Percentiles rank a stretch among this genome's conserved stretches.
phyloP scores from a whole-genome alignment of 2,113 vertebrate genomes.

The Tursiops truncatus region DNA sequence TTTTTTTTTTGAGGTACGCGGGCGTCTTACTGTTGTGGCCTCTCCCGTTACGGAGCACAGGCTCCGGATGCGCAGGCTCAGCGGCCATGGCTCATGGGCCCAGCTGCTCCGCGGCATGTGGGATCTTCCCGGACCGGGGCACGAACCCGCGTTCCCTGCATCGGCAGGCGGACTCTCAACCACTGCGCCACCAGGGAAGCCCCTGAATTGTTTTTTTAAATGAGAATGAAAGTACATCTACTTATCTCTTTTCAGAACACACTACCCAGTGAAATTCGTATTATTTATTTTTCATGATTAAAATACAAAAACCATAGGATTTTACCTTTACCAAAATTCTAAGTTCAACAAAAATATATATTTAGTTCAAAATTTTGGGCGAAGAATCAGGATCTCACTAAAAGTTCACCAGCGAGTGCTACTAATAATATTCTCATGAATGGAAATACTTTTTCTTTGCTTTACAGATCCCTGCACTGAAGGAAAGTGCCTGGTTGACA shows the following conservation, averaged over 20 bases:
- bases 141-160: too few species aligned
- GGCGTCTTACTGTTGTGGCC: accelerated
- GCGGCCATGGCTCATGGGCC: too few species aligned
- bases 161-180: too few species aligned
- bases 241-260: not conserved
- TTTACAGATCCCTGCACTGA: not conserved
- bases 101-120: too few species aligned
- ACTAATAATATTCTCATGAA: not conserved
- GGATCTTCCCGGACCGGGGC: too few species aligned
- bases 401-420: not conserved
- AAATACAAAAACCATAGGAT: not conserved
- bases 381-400: not conserved
- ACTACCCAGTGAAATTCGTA: not conserved
- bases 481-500: not conserved
- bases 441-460: not conserved
- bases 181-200: too few species aligned
- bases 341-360: not conserved
- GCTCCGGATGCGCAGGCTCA: too few species aligned
- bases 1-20: too few species aligned
- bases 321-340: not conserved
- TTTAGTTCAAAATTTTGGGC: not conserved
- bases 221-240: not conserved
- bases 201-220: not conserved
- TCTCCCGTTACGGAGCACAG: too few species aligned
- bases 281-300: not conserved